These are phyloP conservation scores for Corella eumyota DNA, from an alignment of 23 tunicate species.

Conservation along the genomic window DNA sequence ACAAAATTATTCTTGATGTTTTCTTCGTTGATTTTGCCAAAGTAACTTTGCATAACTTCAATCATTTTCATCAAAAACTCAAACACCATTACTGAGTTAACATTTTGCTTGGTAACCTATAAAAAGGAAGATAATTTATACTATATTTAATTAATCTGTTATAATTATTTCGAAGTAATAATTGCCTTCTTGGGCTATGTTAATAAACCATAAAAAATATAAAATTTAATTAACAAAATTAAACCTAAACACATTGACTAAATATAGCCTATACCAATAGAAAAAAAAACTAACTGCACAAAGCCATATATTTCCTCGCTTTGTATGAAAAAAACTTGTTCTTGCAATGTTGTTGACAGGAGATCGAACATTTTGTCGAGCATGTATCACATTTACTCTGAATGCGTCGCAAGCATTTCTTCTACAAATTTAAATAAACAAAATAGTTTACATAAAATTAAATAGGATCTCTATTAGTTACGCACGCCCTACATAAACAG, in stretches of 20 bases:
- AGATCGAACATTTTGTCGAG: slow-evolving; percentile 90
- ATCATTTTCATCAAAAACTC: slow-evolving; percentile 81
- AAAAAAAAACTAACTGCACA: slow-evolving; percentile 65
- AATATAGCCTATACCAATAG: no score
- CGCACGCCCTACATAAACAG: no score
- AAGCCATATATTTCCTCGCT: slow-evolving; percentile 93
- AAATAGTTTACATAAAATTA: no score
- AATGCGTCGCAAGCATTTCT: slow-evolving; percentile 96
- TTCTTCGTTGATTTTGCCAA: slow-evolving; percentile 97
- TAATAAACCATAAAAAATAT: no score
- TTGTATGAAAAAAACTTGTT: slow-evolving; percentile 92
- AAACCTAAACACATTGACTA: no score
- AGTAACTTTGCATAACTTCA: slow-evolving; percentile 95
- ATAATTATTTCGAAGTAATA: no score
- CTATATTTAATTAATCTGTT: no score
- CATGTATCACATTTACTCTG: slow-evolving; percentile 93
- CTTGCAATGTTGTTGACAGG: slow-evolving; percentile 96
- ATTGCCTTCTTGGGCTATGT: no score
- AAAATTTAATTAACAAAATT: no score
- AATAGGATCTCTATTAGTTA: no score
- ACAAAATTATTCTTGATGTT: slow-evolving; percentile 97
- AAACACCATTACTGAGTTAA: slow-evolving; percentile 90
- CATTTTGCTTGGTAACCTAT: slow-evolving; percentile 85
- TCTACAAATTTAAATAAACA: no score
- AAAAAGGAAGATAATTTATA: no score